These are phyloP conservation scores for Perodicticus potto DNA, from an alignment of 2,797 vertebrate genomes.

Conservation along the genomic window DNA sequence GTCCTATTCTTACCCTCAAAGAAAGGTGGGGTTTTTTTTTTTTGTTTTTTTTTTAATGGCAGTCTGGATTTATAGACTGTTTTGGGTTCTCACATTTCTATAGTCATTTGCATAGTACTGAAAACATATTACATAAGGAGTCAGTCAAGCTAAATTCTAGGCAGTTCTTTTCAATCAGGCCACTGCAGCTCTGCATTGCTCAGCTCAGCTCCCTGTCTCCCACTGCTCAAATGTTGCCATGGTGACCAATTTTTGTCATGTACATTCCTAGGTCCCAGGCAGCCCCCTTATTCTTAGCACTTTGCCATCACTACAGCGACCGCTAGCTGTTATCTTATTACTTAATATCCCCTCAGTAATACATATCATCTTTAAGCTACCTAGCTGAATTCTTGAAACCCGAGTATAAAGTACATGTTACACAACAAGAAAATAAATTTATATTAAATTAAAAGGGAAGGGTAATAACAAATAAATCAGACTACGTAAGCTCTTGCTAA, in stretches of 20 bases:
- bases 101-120: constrained; percentile 44
- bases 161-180: constrained; percentile 83
- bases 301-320: constrained; percentile 82
- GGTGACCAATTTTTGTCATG: constrained; percentile 86
- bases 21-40: constrained; percentile 7
- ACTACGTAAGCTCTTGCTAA: neutral
- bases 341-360: constrained; percentile 73
- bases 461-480: constrained; percentile 54
- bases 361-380: constrained; percentile 76
- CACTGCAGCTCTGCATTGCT: constrained; percentile 62
- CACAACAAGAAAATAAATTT: constrained; percentile 62
- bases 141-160: constrained; percentile 77
- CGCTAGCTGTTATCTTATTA: constrained; percentile 74
- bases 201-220: constrained; percentile 72
- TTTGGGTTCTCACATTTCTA: constrained; percentile 69
- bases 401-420: constrained; percentile 48
- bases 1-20: constrained; percentile 29
- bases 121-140: constrained; percentile 84
- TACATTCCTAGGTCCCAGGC: constrained; percentile 80
- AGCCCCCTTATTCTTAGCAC: constrained; percentile 80
- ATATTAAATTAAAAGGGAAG: constrained; percentile 44
- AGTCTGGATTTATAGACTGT: constrained; percentile 48
- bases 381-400: constrained; percentile 69
- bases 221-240: constrained; percentile 86
- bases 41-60: constrained; percentile 5